A percentile compares a stretch with the other conserved stretches of the same genome.
Conservation (phyloP, 2,113 vertebrate species). For the Butorides virescens region DNA sequence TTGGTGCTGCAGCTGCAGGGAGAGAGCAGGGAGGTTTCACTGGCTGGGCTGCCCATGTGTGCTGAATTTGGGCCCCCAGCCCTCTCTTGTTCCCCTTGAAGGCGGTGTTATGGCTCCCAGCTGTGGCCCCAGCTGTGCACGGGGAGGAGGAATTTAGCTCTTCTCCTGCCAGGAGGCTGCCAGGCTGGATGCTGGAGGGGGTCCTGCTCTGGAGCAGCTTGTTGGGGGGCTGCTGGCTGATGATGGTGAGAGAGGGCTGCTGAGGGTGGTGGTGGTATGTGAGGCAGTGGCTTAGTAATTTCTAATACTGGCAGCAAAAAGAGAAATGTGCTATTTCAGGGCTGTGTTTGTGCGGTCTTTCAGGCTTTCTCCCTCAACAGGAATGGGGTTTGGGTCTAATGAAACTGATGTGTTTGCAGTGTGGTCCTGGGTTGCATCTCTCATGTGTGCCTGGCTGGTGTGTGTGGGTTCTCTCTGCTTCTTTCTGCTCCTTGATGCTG, state of each 20-base stretch:
- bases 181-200: rapidly evolving
- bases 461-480: not conserved
- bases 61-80: not conserved
- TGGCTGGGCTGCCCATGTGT: not conserved
- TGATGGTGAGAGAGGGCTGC: rapidly evolving
- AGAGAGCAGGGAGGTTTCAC: rapidly evolving
- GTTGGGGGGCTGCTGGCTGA: not conserved
- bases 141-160: not conserved
- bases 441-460: rapidly evolving
- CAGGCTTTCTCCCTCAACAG: not conserved
- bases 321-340: not conserved
- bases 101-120: not conserved
- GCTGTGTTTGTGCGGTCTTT: not conserved
- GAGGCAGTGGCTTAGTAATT: not conserved
- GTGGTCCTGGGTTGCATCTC: too few species aligned
- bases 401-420: rapidly evolving
- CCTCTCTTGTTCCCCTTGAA: not conserved
- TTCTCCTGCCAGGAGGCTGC: rapidly evolving
- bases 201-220: rapidly evolving
- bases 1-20: not conserved
- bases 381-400: not conserved
- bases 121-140: not conserved
- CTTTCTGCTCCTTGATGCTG: not conserved
- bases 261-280: rapidly evolving
- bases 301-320: not conserved